Conservation (phyloP, 1,140 invertebrate genomes). For the Aphidius gifuensis region DNA sequence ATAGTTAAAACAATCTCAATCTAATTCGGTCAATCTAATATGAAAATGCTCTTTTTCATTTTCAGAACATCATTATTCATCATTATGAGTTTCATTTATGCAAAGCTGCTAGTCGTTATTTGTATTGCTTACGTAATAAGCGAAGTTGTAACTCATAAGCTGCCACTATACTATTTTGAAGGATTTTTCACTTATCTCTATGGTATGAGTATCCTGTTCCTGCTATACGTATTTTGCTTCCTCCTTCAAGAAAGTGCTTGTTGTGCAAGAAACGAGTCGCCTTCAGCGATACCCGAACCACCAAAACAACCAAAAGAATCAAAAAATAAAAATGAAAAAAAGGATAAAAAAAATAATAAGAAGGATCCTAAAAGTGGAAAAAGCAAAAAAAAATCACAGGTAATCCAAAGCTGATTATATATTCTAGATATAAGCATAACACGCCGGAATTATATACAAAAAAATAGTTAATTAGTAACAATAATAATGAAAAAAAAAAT, state of each 20-base stretch:
- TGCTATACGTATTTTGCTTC: slow-evolving; percentile 95
- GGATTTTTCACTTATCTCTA: slow-evolving; percentile 97
- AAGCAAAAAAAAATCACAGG: slow-evolving; percentile 61
- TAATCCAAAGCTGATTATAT: slow-evolving; percentile 25
- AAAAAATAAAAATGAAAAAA: slow-evolving; percentile 62
- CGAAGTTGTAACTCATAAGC: slow-evolving; percentile 87
- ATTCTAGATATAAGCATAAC: not conserved
- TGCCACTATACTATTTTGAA: slow-evolving; percentile 90
- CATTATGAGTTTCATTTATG: slow-evolving; percentile 91
- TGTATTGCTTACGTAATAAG: slow-evolving; percentile 90
- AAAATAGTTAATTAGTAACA: too few species aligned
- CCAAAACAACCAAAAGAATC: slow-evolving; percentile 73
- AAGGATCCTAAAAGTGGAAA: slow-evolving; percentile 54
- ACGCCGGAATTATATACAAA: too few species aligned
- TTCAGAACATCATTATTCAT: slow-evolving; percentile 90
- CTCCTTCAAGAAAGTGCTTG: slow-evolving; percentile 87
- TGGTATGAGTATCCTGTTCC: slow-evolving; percentile 89
- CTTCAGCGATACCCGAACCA: slow-evolving; percentile 63
- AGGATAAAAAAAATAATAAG: slow-evolving; percentile 53
- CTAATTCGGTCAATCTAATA: not conserved
- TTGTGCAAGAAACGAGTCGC: slow-evolving; percentile 67
- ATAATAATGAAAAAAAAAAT: too few species aligned
- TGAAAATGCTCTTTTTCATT: slow-evolving; percentile 42
- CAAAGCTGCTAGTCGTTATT: slow-evolving; percentile 84
- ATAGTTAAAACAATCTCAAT: not conserved